Evolutionary conservation across 2,113 vertebrate species (phyloP).

Genomic region (Chloebia gouldiae): DNA sequence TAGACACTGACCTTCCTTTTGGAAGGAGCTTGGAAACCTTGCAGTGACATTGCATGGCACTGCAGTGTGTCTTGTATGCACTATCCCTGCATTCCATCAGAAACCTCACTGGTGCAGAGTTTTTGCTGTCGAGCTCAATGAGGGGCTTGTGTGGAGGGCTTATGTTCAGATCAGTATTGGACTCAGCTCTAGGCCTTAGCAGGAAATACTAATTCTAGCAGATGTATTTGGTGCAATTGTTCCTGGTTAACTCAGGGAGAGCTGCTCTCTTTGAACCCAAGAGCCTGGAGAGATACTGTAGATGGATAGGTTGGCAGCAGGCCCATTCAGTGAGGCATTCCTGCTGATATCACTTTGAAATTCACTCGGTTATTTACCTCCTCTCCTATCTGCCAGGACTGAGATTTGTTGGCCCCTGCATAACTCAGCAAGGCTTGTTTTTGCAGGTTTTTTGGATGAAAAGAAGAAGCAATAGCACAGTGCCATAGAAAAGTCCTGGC

Average conservation of each 20-base stretch:
- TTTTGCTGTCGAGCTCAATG: not conserved
- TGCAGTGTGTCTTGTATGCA: rapidly evolving
- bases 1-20: not conserved
- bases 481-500: not conserved
- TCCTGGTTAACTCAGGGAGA: not conserved
- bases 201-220: not conserved
- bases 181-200: not conserved
- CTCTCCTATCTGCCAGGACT: not conserved
- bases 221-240: not conserved
- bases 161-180: not conserved
- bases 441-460: conserved; percentile 24
- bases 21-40: not conserved
- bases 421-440: conserved; percentile 31
- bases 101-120: not conserved
- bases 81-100: not conserved
- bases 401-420: conserved; percentile 29
- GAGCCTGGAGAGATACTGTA: not conserved
- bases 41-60: not conserved
- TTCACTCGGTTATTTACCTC: conserved; percentile 4
- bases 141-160: not conserved
- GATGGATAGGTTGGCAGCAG: not conserved
- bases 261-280: not conserved
- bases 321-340: not conserved
- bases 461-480: not conserved
- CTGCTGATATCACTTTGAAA: not conserved